Evolutionary conservation across 2,113 vertebrate species (phyloP), one percentile per base, ranked within the genome.

Genomic region (Gallinago media): DNA sequence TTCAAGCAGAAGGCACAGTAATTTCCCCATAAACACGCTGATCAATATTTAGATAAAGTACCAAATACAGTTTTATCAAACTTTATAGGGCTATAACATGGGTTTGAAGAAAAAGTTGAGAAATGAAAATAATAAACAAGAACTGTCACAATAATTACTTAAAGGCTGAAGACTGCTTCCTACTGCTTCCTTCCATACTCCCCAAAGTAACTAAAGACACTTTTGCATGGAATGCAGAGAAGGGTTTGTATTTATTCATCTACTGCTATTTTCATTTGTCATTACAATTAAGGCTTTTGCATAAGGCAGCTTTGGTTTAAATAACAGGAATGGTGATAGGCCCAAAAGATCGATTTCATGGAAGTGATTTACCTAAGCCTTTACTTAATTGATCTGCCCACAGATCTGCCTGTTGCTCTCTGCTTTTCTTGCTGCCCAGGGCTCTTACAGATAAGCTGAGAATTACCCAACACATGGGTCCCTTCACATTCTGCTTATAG

Each of bases 41-140:
- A 95, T 97, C 97, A 82, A 97, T 97, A 97, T 93, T 96, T 91
- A 96, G 94, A 96, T 96, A 96, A 96, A 97, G 34, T 15, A 94
- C 40, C 22, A 9, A 81, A 96, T 85, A 93, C 52, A 88, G 82
- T 97, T 97, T 96, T 91, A 95, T 80, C 87, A 89, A 29, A 93
- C 46, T 95, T 96, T 89, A 95, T 70, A 54, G 54, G 82, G 25
- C 74, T 92, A 94, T 93, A 85, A 97, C 96, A 88, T 72, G 15
- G 10, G 59, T 88, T 95, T 93, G 89, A 96, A 78, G 93, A 96
- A 93, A 96, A 97, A 93, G 26, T 32, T 85, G 65, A 92, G 89
- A 92, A 96, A 89, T 78, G 36, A 92, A 94, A 92, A 85, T 38
- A 90, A 46, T 79, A 93, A 96, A 94, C 67, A 92, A 95, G 77